phyloP scores from a whole-genome alignment of 2,888 invertebrate genomes.

The Drosophila imparisetae region DNA sequence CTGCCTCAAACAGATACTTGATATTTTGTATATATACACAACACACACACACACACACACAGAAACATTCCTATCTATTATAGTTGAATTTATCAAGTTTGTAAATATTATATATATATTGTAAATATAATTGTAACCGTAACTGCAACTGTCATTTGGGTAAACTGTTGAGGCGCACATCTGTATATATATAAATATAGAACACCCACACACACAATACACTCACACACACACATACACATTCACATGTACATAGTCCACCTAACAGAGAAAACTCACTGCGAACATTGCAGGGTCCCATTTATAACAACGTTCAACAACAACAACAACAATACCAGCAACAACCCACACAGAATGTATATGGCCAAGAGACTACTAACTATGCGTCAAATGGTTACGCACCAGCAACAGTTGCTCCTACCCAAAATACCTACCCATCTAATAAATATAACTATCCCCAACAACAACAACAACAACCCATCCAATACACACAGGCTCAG shows the following conservation, averaged over 20 bases:
- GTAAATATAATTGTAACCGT: slow-evolving; percentile 69
- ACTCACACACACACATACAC: slow-evolving; percentile 5
- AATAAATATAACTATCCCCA: slow-evolving; percentile 65
- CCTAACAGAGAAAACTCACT: slow-evolving; percentile 49
- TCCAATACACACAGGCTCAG: slow-evolving; percentile 79
- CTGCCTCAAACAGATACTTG: slow-evolving; percentile 8
- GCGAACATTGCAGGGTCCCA: slow-evolving; percentile 78
- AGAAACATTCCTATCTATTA: slow-evolving; percentile 8
- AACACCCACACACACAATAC: slow-evolving; percentile 4
- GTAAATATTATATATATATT: slow-evolving; percentile 48
- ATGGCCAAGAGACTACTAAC: slow-evolving; percentile 54
- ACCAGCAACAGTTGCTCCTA: slow-evolving; percentile 44
- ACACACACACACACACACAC: slow-evolving; percentile 3
- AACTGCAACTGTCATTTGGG: slow-evolving; percentile 56
- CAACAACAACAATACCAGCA: slow-evolving; percentile 45
- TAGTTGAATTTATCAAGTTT: slow-evolving; percentile 15
- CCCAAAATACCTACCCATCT: slow-evolving; percentile 47
- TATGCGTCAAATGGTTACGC: slow-evolving; percentile 50
- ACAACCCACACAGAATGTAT: slow-evolving; percentile 66
- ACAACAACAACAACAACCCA: slow-evolving; percentile 69
- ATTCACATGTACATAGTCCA: slow-evolving; percentile 15
- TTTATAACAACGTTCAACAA: slow-evolving; percentile 79
- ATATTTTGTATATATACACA: slow-evolving; percentile 27
- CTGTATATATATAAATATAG: slow-evolving; percentile 27
- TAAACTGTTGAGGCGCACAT: slow-evolving; percentile 52